phyloP scores from a whole-genome alignment of 2,797 vertebrate species.

The Scolopax rusticola region DNA sequence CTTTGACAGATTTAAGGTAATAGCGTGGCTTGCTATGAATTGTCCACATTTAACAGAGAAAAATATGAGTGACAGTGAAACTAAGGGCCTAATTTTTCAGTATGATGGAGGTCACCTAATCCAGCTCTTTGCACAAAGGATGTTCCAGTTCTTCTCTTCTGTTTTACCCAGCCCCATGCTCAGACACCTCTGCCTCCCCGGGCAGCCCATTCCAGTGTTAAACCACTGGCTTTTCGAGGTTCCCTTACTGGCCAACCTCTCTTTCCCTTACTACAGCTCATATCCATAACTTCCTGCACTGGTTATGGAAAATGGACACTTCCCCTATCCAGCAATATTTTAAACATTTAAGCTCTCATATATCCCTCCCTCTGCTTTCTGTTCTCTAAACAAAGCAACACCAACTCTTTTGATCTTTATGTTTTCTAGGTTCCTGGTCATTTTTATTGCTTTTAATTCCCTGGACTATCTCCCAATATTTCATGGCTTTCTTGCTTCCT shows the following conservation, averaged over 20 bases:
- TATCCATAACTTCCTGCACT: background rate
- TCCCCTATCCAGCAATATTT: background rate
- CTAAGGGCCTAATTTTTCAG: background rate
- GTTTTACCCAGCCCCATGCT: background rate
- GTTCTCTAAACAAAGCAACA: background rate
- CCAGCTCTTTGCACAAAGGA: background rate
- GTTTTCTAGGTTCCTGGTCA: background rate
- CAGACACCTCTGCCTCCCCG: too few species aligned
- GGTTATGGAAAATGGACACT: background rate
- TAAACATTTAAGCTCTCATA: background rate
- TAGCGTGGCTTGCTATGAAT: background rate
- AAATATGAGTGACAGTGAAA: background rate
- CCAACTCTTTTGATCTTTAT: background rate
- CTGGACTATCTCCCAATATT: background rate
- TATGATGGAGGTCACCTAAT: background rate
- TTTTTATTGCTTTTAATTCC: background rate
- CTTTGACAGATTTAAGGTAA: conserved; percentile 10
- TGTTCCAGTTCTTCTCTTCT: background rate
- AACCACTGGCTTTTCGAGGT: background rate
- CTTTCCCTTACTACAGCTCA: background rate
- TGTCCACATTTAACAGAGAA: background rate
- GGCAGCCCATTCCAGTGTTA: background rate
- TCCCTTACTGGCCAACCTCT: background rate
- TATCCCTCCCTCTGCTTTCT: background rate
- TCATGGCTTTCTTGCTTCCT: background rate